Evolutionary conservation across 23 tunicate species (phyloP).

Genomic region (Halocynthia roretzi): DNA sequence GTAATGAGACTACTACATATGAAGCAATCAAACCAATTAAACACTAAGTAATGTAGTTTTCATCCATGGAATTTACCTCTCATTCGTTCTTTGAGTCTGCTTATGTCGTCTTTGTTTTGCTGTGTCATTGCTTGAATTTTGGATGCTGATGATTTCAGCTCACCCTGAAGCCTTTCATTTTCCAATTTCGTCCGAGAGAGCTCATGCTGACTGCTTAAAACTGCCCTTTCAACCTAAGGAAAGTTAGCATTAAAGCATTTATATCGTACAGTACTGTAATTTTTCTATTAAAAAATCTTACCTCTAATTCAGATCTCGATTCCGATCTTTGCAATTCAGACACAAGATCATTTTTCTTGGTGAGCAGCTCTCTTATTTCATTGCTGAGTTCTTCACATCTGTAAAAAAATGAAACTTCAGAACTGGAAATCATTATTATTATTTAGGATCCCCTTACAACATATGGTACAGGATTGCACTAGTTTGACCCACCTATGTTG

Average conservation of each 20-base stretch:
- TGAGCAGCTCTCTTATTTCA: not conserved
- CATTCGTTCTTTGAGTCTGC: slow-evolving; percentile 45
- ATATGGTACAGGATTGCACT: not conserved
- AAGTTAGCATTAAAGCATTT: not conserved
- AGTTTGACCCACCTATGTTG: too few species aligned
- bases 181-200: slow-evolving; percentile 9
- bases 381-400: slow-evolving; percentile 9
- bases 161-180: slow-evolving; percentile 5
- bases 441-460: too few species aligned
- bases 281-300: not conserved
- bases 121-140: slow-evolving; percentile 11
- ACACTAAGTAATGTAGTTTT: too few species aligned
- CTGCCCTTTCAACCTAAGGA: slow-evolving; percentile 12
- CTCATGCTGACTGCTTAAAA: not conserved
- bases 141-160: not conserved
- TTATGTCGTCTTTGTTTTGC: slow-evolving; percentile 51
- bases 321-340: not conserved
- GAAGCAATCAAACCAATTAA: too few species aligned
- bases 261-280: not conserved
- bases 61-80: slow-evolving; percentile 48
- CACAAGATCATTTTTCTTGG: not conserved
- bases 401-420: too few species aligned
- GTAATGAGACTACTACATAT: too few species aligned
- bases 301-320: not conserved
- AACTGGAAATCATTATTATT: too few species aligned